Conservation (phyloP, 37 sponge, comb jelly and placozoan genomes). For the Oscarella lobularis region DNA sequence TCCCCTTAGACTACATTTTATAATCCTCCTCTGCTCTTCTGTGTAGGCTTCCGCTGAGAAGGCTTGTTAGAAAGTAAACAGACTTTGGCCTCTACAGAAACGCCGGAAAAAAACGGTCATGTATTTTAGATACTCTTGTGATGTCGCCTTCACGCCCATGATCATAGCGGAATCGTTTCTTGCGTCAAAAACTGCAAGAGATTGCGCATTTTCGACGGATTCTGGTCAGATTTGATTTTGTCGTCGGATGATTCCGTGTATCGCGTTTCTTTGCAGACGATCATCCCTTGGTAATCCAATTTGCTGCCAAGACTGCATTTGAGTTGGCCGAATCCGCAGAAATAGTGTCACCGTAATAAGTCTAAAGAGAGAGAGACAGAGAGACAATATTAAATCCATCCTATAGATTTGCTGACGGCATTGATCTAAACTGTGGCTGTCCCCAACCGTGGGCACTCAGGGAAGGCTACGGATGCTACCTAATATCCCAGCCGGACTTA, state of each 20-base stretch:
- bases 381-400: too few relatives aligned
- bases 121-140: conserved; percentile 58
- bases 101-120: background rate
- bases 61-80: conserved; percentile 53
- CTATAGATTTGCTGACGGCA: conserved; percentile 53
- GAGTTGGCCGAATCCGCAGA: conserved; percentile 74
- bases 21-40: background rate
- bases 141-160: conserved; percentile 88
- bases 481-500: conserved; percentile 56
- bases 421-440: conserved; percentile 94
- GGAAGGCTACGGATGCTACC: conserved; percentile 64
- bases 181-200: conserved; percentile 64
- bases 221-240: conserved; percentile 16
- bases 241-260: background rate
- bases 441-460: conserved; percentile 90
- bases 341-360: conserved; percentile 62
- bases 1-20: background rate
- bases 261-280: conserved; percentile 19
- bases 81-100: background rate
- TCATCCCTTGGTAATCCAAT: conserved; percentile 78
- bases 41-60: conserved; percentile 51
- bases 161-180: conserved; percentile 83
- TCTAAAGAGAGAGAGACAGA: too few relatives aligned
- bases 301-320: conserved; percentile 73
- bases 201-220: conserved; percentile 67